A percentile compares a stretch with the other conserved stretches of the same genome.
Conservation (phyloP, 2,888 invertebrate species). For the Lasioglossum vierecki region DNA sequence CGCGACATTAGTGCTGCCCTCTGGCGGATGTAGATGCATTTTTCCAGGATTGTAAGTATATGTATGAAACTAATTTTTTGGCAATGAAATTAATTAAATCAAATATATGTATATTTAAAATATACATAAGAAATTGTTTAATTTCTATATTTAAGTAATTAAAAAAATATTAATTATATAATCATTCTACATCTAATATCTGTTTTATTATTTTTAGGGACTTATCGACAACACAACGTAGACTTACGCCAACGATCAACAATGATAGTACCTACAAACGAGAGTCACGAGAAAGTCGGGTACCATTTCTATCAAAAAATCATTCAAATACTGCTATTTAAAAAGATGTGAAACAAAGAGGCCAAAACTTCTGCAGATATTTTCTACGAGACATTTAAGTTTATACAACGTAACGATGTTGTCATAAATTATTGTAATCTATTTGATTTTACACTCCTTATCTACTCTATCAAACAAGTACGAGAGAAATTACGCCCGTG, state of each 20-base stretch:
- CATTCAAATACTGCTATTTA: conserved; percentile 20
- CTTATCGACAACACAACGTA: conserved; percentile 73
- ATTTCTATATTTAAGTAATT: too few relatives aligned
- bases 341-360: neutral
- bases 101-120: too few relatives aligned
- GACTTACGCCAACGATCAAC: conserved; percentile 74
- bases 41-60: too few relatives aligned
- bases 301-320: conserved; percentile 45
- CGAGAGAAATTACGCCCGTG: neutral
- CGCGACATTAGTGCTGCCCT: too few relatives aligned
- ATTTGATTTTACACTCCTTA: too few relatives aligned
- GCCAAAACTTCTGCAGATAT: neutral
- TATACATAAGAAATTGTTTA: too few relatives aligned
- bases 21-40: too few relatives aligned
- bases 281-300: conserved; percentile 42
- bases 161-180: neutral
- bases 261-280: conserved; percentile 43
- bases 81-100: too few relatives aligned
- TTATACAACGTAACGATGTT: neutral
- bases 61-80: too few relatives aligned
- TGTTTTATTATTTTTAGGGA: conserved; percentile 69
- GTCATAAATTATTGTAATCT: neutral
- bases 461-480: neutral
- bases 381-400: neutral
- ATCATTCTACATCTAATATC: too few relatives aligned